Evolutionary conservation across 2,888 invertebrate species (phyloP).

Genomic region (Lepidochitona cinerea): DNA sequence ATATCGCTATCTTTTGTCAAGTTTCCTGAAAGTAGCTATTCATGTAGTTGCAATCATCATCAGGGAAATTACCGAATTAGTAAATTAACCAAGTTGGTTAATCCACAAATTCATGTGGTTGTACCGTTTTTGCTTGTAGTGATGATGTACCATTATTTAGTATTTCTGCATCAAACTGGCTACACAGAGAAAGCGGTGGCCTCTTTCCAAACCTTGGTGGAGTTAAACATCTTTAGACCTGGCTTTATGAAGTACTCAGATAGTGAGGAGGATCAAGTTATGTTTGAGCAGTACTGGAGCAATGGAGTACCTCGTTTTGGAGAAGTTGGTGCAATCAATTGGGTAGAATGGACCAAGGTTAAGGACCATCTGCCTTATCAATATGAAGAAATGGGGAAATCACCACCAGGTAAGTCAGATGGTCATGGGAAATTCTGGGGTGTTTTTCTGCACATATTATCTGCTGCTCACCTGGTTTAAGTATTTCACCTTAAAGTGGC

Average conservation of each 20-base stretch:
- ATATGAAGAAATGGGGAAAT: no score
- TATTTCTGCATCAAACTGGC: slow-evolving; percentile 66
- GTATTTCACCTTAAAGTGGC: no score
- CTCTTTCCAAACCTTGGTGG: slow-evolving; percentile 70
- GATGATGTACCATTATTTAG: slow-evolving; percentile 65
- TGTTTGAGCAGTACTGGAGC: slow-evolving; percentile 72
- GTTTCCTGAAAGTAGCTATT: no score
- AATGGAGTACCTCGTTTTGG: slow-evolving; percentile 69
- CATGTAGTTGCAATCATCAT: no score
- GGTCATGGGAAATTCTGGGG: no score
- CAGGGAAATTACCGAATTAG: no score
- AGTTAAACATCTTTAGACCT: slow-evolving; percentile 70
- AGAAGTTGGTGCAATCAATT: slow-evolving; percentile 66
- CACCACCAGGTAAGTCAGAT: no score
- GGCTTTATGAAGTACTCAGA: slow-evolving; percentile 35
- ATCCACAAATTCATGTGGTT: no score
- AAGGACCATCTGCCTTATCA: slow-evolving; percentile 13
- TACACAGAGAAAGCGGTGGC: slow-evolving; percentile 71
- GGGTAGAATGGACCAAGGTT: slow-evolving; percentile 57
- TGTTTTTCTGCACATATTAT: no score
- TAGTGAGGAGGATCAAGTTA: slow-evolving; percentile 49
- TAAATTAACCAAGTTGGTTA: no score
- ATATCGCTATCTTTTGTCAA: no score
- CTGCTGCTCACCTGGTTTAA: no score
- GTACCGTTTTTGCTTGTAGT: slow-evolving; percentile 55